Evolutionary conservation across 2,113 vertebrate genomes (phyloP), one percentile per base, ranked within the genome.

Genomic region (Galemys pyrenaicus): DNA sequence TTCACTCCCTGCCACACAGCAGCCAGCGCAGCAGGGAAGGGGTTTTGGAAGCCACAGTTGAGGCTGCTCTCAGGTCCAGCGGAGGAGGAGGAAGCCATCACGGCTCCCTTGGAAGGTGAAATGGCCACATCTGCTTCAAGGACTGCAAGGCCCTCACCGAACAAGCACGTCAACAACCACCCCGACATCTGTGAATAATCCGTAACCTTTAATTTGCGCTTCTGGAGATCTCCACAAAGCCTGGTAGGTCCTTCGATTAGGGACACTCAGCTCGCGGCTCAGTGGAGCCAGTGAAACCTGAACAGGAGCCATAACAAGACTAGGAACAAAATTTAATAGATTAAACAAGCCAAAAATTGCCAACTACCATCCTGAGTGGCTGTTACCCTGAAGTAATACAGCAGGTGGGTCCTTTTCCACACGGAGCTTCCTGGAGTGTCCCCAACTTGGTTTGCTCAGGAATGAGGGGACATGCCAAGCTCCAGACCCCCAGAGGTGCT

Each of bases 131-230:
- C 56, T 82, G 30, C 85, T 92, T 90, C 62, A 56, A 10, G 62
- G 64, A 80, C 65, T 39, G 1, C 20, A 62, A 37, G 41, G 62
- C 32, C 22, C 10, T 96, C 80, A 19, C 9, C 79, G 64, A 92
- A 89, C 64, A 73, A 78, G 65, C n/a, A 79, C 11, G 60, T 44
- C 67, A 73, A 51, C 46, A 62, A 68, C 20, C 9, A 70, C 51
- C 70, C 30, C 17, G 68, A 85, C 91, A 93, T 96, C 92, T 93
- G 87, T 86, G 60, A 95, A 87, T 94, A 71, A 83, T 84, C 74
- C 87, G 17, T 24, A 94, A 60, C 58, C 65, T 91, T 49, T 87
- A 79, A 95, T 96, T 86, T 95, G 88, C 95, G 74, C 58, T 91
- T 95, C 87, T 68, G 56, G 49, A 86, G 85, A 95, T 46, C 75